Base-by-base conservation (phyloP, 2,797 vertebrate species). In the Erithacus rubecula region DNA sequence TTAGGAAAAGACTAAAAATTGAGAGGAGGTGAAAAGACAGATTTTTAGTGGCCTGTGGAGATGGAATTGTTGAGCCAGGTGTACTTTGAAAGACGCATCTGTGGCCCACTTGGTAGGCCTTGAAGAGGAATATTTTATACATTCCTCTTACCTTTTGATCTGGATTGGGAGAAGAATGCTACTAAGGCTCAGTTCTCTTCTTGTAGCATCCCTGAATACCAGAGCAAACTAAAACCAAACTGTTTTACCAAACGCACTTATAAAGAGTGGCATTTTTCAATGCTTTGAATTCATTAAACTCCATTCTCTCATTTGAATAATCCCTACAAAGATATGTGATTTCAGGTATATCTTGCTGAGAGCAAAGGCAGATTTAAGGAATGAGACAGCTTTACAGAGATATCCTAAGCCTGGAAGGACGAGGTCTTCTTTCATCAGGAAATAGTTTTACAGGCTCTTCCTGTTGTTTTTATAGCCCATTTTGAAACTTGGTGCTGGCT, bases 261-360 rank as follows among this genome's bases (percentile, higher is more conserved):
- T 6, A 63, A 83, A 81, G 65, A 78, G 22, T 39, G 16, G 39
- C 63, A 72, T 93, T 79, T 90, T 93, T 72, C 87, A 91, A 3
- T 83, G 72, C 23, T 84, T 64, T 36, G 37, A 87, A 93, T 94
- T 91, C 87, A 74, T 83, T 86, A 91, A 79, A 55, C 24, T 75
- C 32, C 20, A 69, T 29, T 63, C n/a, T 92, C 69, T 81, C 55
- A 68, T 95, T 91, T 72, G 41, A 85, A 93, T 93, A 87, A 95
- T 83, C 72, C 47, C 26, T 75, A 52, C 36, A 75, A 89, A 89
- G n/a, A 58, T 83, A 10, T 30, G 29, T 59, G 79, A 75, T 89
- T 92, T 89, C 87, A 94, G 62, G 37, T 75, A 23, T 63, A 55
- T 83, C 55, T 80, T 80, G 15, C 51, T 86, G 65, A 60, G 44